These are phyloP conservation scores for Sebastes flavidus DNA, from an alignment of 2,797 vertebrate genomes.

Conservation along the genomic window DNA sequence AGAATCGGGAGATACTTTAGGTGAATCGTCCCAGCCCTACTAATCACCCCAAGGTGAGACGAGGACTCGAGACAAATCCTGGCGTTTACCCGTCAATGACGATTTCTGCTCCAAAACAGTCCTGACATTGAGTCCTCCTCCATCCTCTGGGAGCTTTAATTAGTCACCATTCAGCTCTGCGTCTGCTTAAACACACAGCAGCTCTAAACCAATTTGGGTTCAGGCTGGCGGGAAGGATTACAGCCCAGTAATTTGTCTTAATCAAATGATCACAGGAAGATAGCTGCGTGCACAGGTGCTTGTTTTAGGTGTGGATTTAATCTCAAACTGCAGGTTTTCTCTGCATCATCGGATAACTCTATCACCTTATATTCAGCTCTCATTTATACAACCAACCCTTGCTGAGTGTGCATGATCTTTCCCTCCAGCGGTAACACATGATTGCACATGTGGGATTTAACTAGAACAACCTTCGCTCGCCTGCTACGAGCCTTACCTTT, in stretches of 20 bases:
- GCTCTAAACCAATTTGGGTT: conserved; percentile 6
- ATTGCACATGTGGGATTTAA: background rate
- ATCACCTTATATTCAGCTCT: background rate
- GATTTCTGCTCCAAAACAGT: background rate
- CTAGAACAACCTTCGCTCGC: background rate
- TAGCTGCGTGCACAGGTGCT: background rate
- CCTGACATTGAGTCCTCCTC: background rate
- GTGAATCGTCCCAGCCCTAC: too few species aligned
- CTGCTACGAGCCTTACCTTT: conserved; percentile 29
- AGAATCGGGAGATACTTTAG: too few species aligned
- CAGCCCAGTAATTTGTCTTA: background rate
- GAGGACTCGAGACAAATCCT: too few species aligned
- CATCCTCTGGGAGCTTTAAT: conserved; percentile 21
- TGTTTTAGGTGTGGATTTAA: background rate
- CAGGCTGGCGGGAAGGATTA: conserved; percentile 15
- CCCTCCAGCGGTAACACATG: background rate
- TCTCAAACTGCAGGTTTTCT: background rate
- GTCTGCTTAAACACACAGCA: conserved; percentile 13
- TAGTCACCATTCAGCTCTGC: conserved; percentile 11
- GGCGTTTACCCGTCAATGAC: too few species aligned
- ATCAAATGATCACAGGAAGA: background rate
- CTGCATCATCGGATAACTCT: background rate
- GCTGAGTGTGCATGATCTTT: conserved; percentile 8
- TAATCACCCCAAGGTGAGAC: too few species aligned
- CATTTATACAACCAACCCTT: background rate